These are phyloP conservation scores for Clunio marinus DNA, from an alignment of 2,888 invertebrate species.

Conservation along the genomic window DNA sequence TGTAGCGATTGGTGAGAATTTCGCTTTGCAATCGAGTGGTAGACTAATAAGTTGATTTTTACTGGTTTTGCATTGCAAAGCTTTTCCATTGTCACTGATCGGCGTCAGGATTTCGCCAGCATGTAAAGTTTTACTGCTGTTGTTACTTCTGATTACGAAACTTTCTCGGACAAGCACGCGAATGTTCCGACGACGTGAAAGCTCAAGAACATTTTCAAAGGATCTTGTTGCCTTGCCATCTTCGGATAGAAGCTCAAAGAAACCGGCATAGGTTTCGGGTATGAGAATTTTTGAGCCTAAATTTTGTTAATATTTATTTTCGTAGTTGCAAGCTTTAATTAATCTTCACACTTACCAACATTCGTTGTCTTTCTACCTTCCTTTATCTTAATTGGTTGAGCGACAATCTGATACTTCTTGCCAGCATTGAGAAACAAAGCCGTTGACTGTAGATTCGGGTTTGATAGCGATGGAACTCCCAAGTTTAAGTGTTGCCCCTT, in stretches of 20 bases:
- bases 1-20: slow-evolving; percentile 84
- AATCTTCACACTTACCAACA: slow-evolving; percentile 50
- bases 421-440: slow-evolving; percentile 82
- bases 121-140: slow-evolving; percentile 60
- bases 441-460: slow-evolving; percentile 80
- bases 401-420: slow-evolving; percentile 78
- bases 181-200: slow-evolving; percentile 64
- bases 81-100: slow-evolving; percentile 68
- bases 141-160: slow-evolving; percentile 48
- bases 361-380: slow-evolving; percentile 78
- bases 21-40: slow-evolving; percentile 80
- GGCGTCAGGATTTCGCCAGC: slow-evolving; percentile 80
- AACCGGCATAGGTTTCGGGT: slow-evolving; percentile 85
- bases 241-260: slow-evolving; percentile 90
- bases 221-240: slow-evolving; percentile 88
- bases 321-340: background rate
- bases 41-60: slow-evolving; percentile 79
- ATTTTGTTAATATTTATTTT: background rate
- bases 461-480: slow-evolving; percentile 82
- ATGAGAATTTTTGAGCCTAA: slow-evolving; percentile 70
- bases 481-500: slow-evolving; percentile 91
- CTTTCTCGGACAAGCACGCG: slow-evolving; percentile 52
- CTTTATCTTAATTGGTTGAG: slow-evolving; percentile 85
- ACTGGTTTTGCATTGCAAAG: slow-evolving; percentile 80
- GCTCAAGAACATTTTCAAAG: slow-evolving; percentile 80